Evolutionary conservation across 30 jellyfish, hydroid and myxozoan species (phyloP), one percentile per base, ranked within the genome.

Genomic region (Hydractinia symbiolongicarpus): DNA sequence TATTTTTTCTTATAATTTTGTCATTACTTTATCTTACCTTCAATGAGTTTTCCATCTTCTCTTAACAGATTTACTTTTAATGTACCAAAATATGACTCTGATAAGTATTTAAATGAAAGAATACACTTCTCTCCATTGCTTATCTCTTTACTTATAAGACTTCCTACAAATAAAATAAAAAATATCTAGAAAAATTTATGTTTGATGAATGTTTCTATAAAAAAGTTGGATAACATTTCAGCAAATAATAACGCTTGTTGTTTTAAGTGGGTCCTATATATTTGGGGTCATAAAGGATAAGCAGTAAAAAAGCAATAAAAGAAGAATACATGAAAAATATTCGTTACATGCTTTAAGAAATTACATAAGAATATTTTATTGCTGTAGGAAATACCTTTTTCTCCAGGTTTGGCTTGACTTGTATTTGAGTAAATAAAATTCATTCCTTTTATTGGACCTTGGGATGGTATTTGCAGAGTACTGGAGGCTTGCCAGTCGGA

Each of bases 351-450:
- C 44, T 30, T 30, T 30, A 2, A 30, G 44, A 30, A 30, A 30
- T 30, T 30, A 2, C 44, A 30, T 30, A 30, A 2, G 44, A 30
- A 30, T 0, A 2, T 30, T 13, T 0, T 11, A 3, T 58, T 3
- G 3, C 3, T 58, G 51, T 17, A 71, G 68, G n/a, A 7, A 7
- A 71, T 73, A 88, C 96, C 88, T 4, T 8, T 14, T 5, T 84
- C 71, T 4, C 93, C 96, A 20, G 85, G 86, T 0, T 49, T 69
- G 4, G 58, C 54, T 56, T 78, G 61, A 14, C 64, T 53, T n/a
- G 86, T 66, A n/a, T 61, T 93, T 11, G 97, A 75, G 76, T 86
- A 90, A 62, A 90, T 74, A 79, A 90, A 90, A 66, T n/a, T 67
- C 4, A 89, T 68, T 13, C 87, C 91, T 64, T 77, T 81, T 57